A percentile compares a stretch with the other conserved stretches of the same genome.
phyloP scores from a whole-genome alignment of 1,140 invertebrate genomes.

The Trachymyrmex cornetzi region DNA sequence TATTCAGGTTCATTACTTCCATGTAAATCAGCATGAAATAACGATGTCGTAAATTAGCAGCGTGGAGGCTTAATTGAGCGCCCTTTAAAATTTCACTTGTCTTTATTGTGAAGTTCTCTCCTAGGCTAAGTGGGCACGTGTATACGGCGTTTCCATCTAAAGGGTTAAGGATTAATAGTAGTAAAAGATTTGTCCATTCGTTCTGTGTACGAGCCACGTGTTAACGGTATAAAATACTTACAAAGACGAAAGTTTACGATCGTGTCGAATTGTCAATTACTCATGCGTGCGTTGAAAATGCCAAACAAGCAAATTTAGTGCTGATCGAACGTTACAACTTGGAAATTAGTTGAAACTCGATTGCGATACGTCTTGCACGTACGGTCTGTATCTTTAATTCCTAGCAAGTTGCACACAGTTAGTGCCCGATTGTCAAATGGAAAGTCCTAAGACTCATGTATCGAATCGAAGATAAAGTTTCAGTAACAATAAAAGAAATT shows the following conservation, averaged over 20 bases:
- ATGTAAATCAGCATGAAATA: constrained; percentile 38
- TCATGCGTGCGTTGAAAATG: constrained; percentile 43
- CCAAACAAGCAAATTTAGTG: constrained; percentile 45
- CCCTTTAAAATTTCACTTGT: constrained; percentile 48
- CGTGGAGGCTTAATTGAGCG: constrained; percentile 32
- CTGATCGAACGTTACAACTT: constrained; percentile 34
- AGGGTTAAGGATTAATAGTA: constrained; percentile 46
- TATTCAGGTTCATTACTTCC: constrained; percentile 28
- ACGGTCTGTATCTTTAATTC: constrained; percentile 25
- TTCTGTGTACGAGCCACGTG: neutral
- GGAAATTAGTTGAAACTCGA: constrained; percentile 38
- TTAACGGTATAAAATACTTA: constrained; percentile 35
- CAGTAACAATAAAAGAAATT: neutral
- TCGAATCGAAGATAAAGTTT: neutral
- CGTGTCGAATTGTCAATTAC: constrained; percentile 39
- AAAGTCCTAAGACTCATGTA: neutral
- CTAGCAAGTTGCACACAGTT: neutral
- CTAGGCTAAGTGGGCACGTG: neutral
- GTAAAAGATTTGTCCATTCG: constrained; percentile 33
- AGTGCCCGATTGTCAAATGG: neutral
- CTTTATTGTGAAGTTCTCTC: constrained; percentile 32
- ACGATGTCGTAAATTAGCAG: constrained; percentile 49
- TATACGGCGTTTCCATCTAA: neutral
- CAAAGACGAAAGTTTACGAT: constrained; percentile 35
- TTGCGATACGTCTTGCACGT: constrained; percentile 11